phyloP scores from a whole-genome alignment of 2,797 vertebrate genomes.

The Anableps anableps region DNA sequence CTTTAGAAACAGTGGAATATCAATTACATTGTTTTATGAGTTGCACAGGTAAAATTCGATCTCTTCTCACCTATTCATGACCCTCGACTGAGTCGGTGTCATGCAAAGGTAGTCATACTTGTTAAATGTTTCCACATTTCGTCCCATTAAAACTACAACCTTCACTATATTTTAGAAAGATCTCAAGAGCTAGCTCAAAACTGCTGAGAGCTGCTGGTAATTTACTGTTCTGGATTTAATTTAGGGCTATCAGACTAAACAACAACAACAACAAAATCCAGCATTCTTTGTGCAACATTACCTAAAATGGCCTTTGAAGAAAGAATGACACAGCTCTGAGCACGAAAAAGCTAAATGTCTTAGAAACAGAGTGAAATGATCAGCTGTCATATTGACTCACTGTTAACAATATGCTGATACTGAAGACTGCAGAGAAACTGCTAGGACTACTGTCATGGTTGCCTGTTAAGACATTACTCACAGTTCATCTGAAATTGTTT shows the following conservation, averaged over 20 bases:
- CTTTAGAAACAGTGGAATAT: neutral
- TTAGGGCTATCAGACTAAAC: neutral
- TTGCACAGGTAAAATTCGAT: neutral
- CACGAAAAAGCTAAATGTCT: conserved; percentile 6
- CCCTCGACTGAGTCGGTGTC: neutral
- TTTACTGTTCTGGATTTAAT: neutral
- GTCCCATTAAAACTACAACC: neutral
- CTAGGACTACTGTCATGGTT: conserved; percentile 25
- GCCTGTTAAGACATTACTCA: conserved; percentile 42
- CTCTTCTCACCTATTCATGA: neutral
- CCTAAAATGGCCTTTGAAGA: conserved; percentile 5
- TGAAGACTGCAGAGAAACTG: conserved; percentile 32
- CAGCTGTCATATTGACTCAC: conserved; percentile 8
- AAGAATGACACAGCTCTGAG: neutral
- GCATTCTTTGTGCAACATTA: neutral
- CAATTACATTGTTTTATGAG: neutral
- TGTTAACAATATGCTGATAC: conserved; percentile 23
- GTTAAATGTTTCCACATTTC: neutral
- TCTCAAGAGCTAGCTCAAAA: neutral
- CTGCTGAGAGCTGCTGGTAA: neutral
- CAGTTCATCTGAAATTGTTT: conserved; percentile 54
- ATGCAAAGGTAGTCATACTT: neutral
- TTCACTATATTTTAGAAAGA: neutral
- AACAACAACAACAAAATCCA: neutral
- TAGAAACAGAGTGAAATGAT: conserved; percentile 22